phyloP scores from a whole-genome alignment of 1,140 invertebrate genomes.

The Cotesia chilonis region DNA sequence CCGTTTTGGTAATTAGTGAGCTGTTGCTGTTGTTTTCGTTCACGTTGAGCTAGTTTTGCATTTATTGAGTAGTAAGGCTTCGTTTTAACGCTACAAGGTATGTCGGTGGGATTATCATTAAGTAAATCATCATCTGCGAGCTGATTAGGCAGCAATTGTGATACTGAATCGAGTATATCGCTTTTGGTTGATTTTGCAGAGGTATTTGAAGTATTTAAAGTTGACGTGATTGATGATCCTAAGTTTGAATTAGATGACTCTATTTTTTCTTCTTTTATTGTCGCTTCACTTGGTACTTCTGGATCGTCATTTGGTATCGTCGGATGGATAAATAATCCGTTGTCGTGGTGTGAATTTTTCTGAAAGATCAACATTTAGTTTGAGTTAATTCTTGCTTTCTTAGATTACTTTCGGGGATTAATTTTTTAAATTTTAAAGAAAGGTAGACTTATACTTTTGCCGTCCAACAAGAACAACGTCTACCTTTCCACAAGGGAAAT shows the following conservation, averaged over 20 bases:
- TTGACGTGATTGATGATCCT: background rate
- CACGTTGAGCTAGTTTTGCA: conserved; percentile 59
- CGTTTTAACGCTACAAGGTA: conserved; percentile 61
- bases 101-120: conserved; percentile 45
- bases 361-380: conserved; percentile 43
- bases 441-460: background rate
- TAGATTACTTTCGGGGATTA: no score
- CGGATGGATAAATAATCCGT: conserved; percentile 51
- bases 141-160: background rate
- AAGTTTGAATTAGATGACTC: conserved; percentile 21
- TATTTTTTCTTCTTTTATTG: conserved; percentile 29
- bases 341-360: conserved; percentile 59
- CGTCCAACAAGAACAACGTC: background rate
- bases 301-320: conserved; percentile 27
- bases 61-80: conserved; percentile 64
- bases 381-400: background rate
- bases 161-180: conserved; percentile 13
- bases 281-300: conserved; percentile 24
- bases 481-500: no score
- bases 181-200: background rate
- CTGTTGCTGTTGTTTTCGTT: conserved; percentile 47
- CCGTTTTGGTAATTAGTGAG: conserved; percentile 29
- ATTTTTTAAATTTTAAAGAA: no score
- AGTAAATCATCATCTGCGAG: conserved; percentile 25
- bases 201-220: background rate